Evolutionary conservation across 1,140 invertebrate genomes (phyloP).

Genomic region (Harpegnathos saltator): DNA sequence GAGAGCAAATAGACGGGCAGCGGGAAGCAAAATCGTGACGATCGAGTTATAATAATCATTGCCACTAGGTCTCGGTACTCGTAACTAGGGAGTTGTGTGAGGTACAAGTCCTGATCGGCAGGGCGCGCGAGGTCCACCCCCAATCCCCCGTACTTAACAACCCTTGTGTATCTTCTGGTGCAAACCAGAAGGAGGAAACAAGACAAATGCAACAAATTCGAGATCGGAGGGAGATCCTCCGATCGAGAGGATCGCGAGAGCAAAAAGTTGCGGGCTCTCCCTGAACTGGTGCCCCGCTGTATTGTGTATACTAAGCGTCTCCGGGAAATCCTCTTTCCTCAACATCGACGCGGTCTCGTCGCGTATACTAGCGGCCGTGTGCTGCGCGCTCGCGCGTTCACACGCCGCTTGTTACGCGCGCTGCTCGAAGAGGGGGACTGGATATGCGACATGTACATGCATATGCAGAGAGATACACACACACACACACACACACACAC

Average conservation of each 20-base stretch:
- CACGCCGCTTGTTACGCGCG: background rate
- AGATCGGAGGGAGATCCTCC: background rate
- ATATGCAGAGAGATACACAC: background rate
- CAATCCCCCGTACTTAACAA: constrained; percentile 84
- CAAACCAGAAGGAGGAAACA: constrained; percentile 36
- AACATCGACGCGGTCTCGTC: constrained; percentile 43
- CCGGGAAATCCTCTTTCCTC: constrained; percentile 42
- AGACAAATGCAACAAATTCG: background rate
- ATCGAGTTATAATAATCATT: constrained; percentile 36
- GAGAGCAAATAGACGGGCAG: constrained; percentile 38
- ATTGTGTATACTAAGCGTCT: background rate
- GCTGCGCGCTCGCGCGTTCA: too few relatives aligned
- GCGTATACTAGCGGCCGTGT: background rate
- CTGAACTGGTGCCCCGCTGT: constrained; percentile 61
- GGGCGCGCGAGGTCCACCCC: constrained; percentile 85
- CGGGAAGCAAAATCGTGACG: constrained; percentile 54
- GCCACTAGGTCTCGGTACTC: constrained; percentile 85
- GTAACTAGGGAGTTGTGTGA: constrained; percentile 87
- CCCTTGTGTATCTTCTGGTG: constrained; percentile 72
- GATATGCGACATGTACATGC: constrained; percentile 10
- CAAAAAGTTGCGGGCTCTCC: constrained; percentile 7
- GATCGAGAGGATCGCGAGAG: background rate
- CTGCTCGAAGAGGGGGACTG: background rate
- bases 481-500: background rate
- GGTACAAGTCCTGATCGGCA: constrained; percentile 86